Evolutionary conservation across 2,888 invertebrate genomes (phyloP), one percentile per base, ranked within the genome.

Genomic region (Dasysyrphus tricinctus): DNA sequence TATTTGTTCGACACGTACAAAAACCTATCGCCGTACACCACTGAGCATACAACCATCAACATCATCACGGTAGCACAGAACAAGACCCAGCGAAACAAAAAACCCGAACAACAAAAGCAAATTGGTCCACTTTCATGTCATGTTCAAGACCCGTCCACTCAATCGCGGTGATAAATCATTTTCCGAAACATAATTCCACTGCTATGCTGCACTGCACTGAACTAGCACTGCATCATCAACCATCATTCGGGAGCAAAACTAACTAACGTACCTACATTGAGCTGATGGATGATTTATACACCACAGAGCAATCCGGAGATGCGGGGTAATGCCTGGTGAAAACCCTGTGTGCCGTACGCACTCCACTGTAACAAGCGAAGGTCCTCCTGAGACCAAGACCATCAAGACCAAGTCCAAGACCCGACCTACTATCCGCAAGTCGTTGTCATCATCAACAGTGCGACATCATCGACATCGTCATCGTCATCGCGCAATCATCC

Each of bases 121-220:
- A 88, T 88, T 88, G 88, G 88, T 87, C 82, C 87, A 88, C 87
- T 84, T 88, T 87, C 83, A 83, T 87, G 87, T 87, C 87, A 87
- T 87, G 87, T 87, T 87, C 73, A 54, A 79, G 75, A 80, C 80
- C 82, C 82, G 87, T 87, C 87, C 82, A 83, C 87, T 83, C 83
- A 82, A 83, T 87, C 79, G 83, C 74, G 67, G 83, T 87, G 87
- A 87, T 87, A 87, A 87, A 87, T 87, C 87, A 87, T 87, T 87
- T 87, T 87, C 83, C 87, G 79, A 87, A 87, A 87, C 87, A 87
- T 87, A 87, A 87, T 80, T 83, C 82, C 86, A 80, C 56, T 57
- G 80, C 39, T 39, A 16, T 37, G 34, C 56, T 57, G 80, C 39
- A 24, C 16, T 37, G 34, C 34, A 37, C 34, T 34, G 16, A 16